phyloP scores from a whole-genome alignment of 2,888 invertebrate species.

The Brenthis daphne region DNA sequence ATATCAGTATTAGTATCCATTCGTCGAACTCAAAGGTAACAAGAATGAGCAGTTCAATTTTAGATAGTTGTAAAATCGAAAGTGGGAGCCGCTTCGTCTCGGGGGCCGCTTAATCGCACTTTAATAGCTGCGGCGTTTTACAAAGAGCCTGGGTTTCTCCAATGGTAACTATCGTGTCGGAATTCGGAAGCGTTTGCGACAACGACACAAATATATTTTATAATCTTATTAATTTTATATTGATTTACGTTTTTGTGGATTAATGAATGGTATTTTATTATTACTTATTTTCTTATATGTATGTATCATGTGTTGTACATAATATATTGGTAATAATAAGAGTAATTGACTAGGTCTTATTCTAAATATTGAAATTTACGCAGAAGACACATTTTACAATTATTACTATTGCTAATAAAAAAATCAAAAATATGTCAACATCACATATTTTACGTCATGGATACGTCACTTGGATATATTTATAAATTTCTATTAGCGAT shows the following conservation, averaged over 20 bases:
- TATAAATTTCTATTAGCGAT: no score
- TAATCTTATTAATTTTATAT: slow-evolving; percentile 2
- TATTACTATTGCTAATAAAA: no score
- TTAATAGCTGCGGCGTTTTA: slow-evolving; percentile 74
- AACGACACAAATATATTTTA: slow-evolving; percentile 22
- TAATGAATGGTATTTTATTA: background rate
- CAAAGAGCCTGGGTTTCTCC: slow-evolving; percentile 60
- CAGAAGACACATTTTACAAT: no score
- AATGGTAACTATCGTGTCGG: slow-evolving; percentile 44
- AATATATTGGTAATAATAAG: no score
- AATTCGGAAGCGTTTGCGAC: slow-evolving; percentile 42
- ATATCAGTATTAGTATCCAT: background rate
- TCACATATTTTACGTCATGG: no score
- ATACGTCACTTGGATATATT: no score
- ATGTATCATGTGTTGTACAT: no score
- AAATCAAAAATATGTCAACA: no score
- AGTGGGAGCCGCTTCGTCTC: slow-evolving; percentile 74
- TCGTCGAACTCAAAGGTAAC: background rate
- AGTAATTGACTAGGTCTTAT: no score
- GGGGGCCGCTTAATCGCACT: slow-evolving; percentile 65
- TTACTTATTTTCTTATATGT: no score
- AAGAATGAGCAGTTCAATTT: slow-evolving; percentile 50
- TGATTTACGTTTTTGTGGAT: background rate
- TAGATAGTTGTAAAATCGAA: slow-evolving; percentile 74
- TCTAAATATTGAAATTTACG: no score